Evolutionary conservation across 92 coral and sea anemone genomes (phyloP).

Genomic region (Umimayanthus chanpuru): DNA sequence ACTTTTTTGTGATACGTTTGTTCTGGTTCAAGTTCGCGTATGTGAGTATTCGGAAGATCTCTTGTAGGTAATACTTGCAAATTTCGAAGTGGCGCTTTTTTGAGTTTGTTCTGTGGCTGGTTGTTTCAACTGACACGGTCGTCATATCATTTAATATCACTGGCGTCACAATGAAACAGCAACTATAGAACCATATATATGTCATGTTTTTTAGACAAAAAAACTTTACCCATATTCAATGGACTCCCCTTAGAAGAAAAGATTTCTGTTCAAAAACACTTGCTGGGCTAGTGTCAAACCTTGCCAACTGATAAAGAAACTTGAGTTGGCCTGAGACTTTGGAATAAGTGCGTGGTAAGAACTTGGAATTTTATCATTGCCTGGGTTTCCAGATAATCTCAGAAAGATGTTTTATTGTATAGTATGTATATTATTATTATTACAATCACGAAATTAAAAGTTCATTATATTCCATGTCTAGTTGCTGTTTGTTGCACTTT

Average conservation of each 20-base stretch:
- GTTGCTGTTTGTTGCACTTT: not conserved
- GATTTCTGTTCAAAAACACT: not conserved
- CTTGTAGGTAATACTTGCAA: not conserved
- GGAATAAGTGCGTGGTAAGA: not conserved
- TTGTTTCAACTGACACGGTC: not conserved
- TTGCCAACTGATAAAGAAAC: not conserved
- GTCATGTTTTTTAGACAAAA: not conserved
- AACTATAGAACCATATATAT: not conserved
- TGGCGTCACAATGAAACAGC: not conserved
- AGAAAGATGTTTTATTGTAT: not conserved
- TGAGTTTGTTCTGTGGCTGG: not conserved
- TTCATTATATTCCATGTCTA: not conserved
- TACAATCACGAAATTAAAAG: not conserved
- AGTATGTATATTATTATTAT: not conserved
- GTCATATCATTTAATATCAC: not conserved
- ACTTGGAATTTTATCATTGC: not conserved
- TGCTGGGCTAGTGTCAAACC: not conserved
- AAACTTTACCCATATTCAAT: not conserved
- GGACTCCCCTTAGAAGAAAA: not conserved
- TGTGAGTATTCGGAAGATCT: too few relatives aligned
- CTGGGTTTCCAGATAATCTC: not conserved
- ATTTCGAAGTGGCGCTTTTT: not conserved
- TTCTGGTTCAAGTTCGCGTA: not conserved
- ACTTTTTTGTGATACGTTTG: too few relatives aligned
- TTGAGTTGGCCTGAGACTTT: not conserved